These are phyloP conservation scores for Cheiracanthium punctorium DNA, from an alignment of 2,888 invertebrate genomes.

Conservation along the genomic window DNA sequence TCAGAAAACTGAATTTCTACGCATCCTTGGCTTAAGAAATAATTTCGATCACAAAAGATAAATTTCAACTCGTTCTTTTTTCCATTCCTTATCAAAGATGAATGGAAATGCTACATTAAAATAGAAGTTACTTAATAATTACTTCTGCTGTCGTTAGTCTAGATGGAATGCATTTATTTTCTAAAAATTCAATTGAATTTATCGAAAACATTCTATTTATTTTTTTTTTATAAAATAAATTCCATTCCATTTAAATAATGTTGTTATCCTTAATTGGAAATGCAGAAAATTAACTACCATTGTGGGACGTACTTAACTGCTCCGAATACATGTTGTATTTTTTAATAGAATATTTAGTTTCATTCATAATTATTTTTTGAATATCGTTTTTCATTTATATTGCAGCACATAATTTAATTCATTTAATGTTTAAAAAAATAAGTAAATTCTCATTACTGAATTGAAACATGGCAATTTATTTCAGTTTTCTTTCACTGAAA, in stretches of 20 bases:
- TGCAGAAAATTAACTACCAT: not conserved
- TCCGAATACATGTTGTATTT: too few species aligned
- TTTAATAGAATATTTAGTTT: too few species aligned
- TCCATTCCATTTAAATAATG: not conserved
- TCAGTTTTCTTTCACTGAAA: too few species aligned
- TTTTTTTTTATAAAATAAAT: not conserved
- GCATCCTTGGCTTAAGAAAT: not conserved
- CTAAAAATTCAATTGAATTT: not conserved
- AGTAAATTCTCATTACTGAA: too few species aligned
- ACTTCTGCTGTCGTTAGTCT: not conserved
- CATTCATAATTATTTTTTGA: too few species aligned
- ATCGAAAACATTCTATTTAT: not conserved
- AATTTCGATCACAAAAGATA: not conserved
- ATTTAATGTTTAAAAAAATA: too few species aligned
- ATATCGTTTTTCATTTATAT: too few species aligned
- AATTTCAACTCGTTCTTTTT: not conserved
- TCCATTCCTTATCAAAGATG: not conserved
- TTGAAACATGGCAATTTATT: too few species aligned
- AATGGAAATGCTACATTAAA: not conserved
- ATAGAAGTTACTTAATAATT: not conserved
- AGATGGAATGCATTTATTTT: not conserved
- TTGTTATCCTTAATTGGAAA: not conserved
- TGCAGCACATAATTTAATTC: too few species aligned
- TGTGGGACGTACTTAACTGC: not conserved
- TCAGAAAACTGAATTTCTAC: constrained; percentile 35